These are phyloP conservation scores for Agrochola litura DNA, from an alignment of 2,888 invertebrate genomes.

Conservation along the genomic window DNA sequence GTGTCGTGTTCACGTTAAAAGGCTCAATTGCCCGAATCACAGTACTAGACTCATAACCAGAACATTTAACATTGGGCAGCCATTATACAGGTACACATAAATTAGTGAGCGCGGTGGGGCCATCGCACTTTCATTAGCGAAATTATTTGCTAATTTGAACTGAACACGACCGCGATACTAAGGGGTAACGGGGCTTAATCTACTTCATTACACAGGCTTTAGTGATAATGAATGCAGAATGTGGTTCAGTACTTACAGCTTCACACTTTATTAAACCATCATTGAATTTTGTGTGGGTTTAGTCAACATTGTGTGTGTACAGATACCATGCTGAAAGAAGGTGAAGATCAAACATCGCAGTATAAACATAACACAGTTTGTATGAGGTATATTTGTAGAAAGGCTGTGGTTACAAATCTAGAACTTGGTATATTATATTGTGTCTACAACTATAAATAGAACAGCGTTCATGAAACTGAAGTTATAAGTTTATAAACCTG, in stretches of 20 bases:
- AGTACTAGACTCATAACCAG: constrained; percentile 71
- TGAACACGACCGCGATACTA: constrained; percentile 78
- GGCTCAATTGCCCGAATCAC: constrained; percentile 69
- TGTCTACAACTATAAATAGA: constrained; percentile 15
- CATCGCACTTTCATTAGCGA: constrained; percentile 82
- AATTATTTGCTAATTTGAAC: constrained; percentile 87
- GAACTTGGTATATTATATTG: neutral
- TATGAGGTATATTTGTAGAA: neutral
- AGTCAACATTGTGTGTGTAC: neutral
- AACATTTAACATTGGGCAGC: constrained; percentile 64
- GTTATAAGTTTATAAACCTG: constrained; percentile 16
- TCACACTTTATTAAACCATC: constrained; percentile 18
- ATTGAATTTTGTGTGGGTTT: neutral
- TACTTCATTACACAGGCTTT: constrained; percentile 82
- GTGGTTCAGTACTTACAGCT: constrained; percentile 12
- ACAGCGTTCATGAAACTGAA: constrained; percentile 49
- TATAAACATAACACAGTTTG: neutral
- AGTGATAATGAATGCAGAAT: constrained; percentile 74
- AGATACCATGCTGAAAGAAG: neutral
- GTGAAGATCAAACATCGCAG: constrained; percentile 12
- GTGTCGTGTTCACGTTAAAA: constrained; percentile 62
- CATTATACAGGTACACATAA: constrained; percentile 69
- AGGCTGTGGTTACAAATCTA: neutral
- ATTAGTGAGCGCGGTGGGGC: constrained; percentile 73
- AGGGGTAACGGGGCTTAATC: constrained; percentile 80